Conservation (phyloP, 2,888 invertebrate genomes). For the Nasonovia ribisnigri region DNA sequence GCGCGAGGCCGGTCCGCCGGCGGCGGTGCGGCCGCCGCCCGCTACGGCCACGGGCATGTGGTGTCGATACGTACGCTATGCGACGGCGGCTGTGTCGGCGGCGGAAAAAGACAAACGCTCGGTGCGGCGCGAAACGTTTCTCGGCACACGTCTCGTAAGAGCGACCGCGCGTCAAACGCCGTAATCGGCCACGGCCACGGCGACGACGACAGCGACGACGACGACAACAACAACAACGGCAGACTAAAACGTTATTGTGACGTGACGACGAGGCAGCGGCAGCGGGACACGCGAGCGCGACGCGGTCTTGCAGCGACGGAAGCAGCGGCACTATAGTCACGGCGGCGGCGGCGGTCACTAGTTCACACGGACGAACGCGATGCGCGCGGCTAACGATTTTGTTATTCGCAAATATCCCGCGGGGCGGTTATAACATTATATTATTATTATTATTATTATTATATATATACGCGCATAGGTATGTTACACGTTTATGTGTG, state of each 20-base stretch:
- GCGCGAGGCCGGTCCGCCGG: background rate
- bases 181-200: background rate
- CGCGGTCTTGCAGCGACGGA: background rate
- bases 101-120: too few species aligned
- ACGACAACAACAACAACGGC: background rate
- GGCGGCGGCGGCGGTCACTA: conserved; percentile 49
- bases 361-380: conserved; percentile 36
- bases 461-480: background rate
- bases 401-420: conserved; percentile 56
- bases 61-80: background rate
- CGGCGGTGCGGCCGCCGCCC: background rate
- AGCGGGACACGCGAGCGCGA: background rate
- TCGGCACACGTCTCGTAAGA: background rate
- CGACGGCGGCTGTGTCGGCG: background rate
- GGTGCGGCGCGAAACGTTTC: background rate
- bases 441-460: background rate
- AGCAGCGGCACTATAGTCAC: background rate
- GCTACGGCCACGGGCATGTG: conserved; percentile 20
- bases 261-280: background rate
- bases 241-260: too few species aligned
- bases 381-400: conserved; percentile 60
- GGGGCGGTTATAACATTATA: conserved; percentile 35
- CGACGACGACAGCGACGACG: too few species aligned
- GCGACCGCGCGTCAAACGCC: background rate
- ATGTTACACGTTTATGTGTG: background rate